Conservation (phyloP, 1,140 invertebrate species). For the Thalassaphorura encarpata region DNA sequence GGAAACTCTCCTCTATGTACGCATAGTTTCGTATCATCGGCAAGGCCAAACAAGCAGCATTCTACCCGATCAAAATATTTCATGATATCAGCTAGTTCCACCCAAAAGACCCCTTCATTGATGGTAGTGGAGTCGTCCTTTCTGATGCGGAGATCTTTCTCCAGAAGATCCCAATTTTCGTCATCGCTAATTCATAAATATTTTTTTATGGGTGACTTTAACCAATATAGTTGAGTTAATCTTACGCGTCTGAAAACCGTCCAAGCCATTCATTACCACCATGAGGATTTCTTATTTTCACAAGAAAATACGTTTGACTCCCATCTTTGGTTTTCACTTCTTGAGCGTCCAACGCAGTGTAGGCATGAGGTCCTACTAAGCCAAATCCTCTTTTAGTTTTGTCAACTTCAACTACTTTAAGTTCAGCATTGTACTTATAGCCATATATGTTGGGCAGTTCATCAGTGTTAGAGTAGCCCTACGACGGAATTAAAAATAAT, state of each 20-base stretch:
- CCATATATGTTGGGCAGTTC: not conserved
- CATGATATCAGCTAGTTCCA: not conserved
- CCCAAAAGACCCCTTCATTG: not conserved
- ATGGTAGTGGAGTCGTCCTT: not conserved
- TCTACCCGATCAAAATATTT: not conserved
- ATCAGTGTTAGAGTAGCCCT: too few relatives aligned
- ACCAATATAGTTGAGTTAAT: too few relatives aligned
- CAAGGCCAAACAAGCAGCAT: not conserved
- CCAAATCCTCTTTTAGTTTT: not conserved
- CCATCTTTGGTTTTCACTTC: not conserved
- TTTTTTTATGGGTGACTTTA: too few relatives aligned
- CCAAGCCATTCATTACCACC: not conserved
- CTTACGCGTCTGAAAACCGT: too few relatives aligned
- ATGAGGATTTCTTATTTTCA: not conserved
- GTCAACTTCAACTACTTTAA: not conserved
- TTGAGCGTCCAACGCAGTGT: not conserved
- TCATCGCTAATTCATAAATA: too few relatives aligned
- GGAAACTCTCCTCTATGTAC: not conserved
- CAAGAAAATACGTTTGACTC: not conserved
- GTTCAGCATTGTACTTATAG: not conserved
- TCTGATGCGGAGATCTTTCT: not conserved
- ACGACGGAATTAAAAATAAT: too few relatives aligned
- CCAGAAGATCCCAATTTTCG: not conserved
- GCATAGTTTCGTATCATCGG: not conserved
- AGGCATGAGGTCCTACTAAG: not conserved